Base-by-base conservation (phyloP, 2,797 vertebrate species). In the Epinephelus awoara region DNA sequence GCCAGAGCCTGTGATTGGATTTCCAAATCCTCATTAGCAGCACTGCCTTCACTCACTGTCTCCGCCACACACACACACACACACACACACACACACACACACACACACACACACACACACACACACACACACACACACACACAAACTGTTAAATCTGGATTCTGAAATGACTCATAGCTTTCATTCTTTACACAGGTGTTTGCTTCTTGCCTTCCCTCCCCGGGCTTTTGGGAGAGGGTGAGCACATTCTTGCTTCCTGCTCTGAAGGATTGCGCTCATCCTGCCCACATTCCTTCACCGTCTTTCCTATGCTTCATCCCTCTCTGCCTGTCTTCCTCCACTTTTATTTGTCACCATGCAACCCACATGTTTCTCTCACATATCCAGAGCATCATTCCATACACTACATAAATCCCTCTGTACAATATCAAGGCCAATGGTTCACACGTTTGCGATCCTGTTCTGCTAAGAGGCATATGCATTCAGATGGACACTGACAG, bases 321-420 rank as follows among this genome's bases (percentile, higher is more conserved):
- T 87, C 86, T 85, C 67, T 81, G 72, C 83, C 59, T 69, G 72
- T 86, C 87, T 89, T 91, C 90, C 89, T 90, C 92, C 89, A 82
- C 77, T 72, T 73, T 85, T 76, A 82, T 93, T 91, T 91, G 90
- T 91, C 89, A 87, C 80, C 78, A 76, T 75, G 54, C 78, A 76
- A 55, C 91, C 91, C 85, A 93, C 91, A 86, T 80, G 72, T 85
- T 77, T 72, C 62, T 84, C 70, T 82, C 73, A 65, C 77, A 83
- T 61, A 84, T 67, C 75, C 76, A 62, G 51, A 64, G 65, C 38
- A 80, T 82, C 86, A 67, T 82, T 82, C 38, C 71, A 59, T 58
- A 58, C 50, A 18, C 68, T 23, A 40, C 64, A 70, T 79, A 79
- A 84, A 87, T 82, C 81, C 14, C 15, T 69, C 61, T 67, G 42